Evolutionary conservation across 1,140 invertebrate genomes (phyloP).

Genomic region (Cryptotermes secundus): DNA sequence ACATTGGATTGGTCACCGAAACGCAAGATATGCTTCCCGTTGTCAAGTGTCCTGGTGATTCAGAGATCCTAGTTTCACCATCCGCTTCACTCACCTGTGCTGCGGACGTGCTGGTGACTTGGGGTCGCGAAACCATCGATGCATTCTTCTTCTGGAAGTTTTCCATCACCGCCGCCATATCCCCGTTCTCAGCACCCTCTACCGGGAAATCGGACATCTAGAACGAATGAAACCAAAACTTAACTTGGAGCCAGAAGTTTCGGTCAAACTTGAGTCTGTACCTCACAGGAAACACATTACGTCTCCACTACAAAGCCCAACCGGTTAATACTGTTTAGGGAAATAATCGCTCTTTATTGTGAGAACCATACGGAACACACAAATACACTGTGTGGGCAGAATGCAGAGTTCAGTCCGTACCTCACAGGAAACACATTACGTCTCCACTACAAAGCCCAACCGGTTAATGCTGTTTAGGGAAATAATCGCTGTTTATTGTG

Average conservation of each 20-base stretch:
- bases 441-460: too few species aligned
- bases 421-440: too few species aligned
- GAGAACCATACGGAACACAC: too few species aligned
- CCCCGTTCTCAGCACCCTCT: constrained; percentile 47
- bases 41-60: neutral
- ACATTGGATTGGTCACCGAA: neutral
- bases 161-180: constrained; percentile 50
- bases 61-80: neutral
- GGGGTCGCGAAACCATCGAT: neutral
- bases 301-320: too few species aligned
- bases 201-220: constrained; percentile 51
- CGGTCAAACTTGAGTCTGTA: too few species aligned
- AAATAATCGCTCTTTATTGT: too few species aligned
- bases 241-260: neutral
- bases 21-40: neutral
- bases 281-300: too few species aligned
- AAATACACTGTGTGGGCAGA: too few species aligned
- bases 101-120: constrained; percentile 5
- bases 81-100: constrained; percentile 24
- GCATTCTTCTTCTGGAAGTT: constrained; percentile 49
- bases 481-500: too few species aligned
- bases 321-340: too few species aligned
- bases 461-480: too few species aligned
- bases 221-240: constrained; percentile 30
- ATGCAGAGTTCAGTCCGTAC: too few species aligned